Evolutionary conservation across 92 coral and sea anemone species (phyloP).

Genomic region (Parazoanthus darwini): DNA sequence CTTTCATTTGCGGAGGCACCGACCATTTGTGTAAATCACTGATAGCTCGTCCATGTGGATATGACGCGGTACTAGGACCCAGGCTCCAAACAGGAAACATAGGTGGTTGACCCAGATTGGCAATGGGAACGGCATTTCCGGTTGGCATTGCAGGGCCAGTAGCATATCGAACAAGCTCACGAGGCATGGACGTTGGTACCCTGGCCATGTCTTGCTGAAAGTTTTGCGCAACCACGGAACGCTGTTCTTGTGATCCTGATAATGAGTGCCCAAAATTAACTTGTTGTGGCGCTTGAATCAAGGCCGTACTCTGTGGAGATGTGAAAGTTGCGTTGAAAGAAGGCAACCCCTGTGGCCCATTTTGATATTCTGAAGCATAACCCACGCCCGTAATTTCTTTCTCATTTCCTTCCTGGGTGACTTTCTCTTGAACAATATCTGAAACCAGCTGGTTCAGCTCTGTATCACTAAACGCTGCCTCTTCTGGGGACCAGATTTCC

Average conservation of each 20-base stretch:
- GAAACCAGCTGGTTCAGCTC: background rate
- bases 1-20: conserved; percentile 6
- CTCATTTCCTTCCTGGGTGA: background rate
- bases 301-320: background rate
- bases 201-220: background rate
- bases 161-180: background rate
- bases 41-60: background rate
- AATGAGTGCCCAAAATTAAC: background rate
- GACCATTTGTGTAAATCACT: background rate
- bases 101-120: background rate
- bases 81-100: conserved; percentile 2
- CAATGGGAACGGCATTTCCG: background rate
- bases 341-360: background rate
- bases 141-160: background rate
- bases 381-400: too few species aligned
- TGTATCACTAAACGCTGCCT: background rate
- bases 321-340: background rate
- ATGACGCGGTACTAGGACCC: background rate
- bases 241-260: background rate
- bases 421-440: background rate
- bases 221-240: background rate
- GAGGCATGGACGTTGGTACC: background rate
- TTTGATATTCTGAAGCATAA: conserved; percentile 1
- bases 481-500: background rate
- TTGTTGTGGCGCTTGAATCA: background rate